Base-by-base conservation (phyloP, 2,888 invertebrate genomes). In the Melangyna quadrimaculata region DNA sequence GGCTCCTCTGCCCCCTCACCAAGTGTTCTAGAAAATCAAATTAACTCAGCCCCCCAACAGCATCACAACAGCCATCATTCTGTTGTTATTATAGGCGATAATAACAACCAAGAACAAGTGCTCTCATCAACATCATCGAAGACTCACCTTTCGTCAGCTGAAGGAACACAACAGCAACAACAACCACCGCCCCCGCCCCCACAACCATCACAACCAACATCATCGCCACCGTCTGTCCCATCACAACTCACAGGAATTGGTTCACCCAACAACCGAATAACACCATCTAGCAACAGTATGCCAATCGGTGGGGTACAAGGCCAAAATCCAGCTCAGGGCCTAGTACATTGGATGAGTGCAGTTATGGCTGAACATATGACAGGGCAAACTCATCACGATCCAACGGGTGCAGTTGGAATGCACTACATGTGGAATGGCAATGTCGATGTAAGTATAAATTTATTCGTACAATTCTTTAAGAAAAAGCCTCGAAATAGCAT, bases 321-420 rank as follows among this genome's bases (percentile, higher is more conserved):
- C 90, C 94, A 94, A 92, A 94, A 94, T 92, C 94, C 95, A 88
- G 94, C 95, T 63, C 96, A 96, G 90, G 96, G 96, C 83, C 94
- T 97, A 91, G 97, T 97, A 91, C 98, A 98, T 94, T 98, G 98
- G 98, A 97, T 98, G 97, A 97, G 97, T 91, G 92, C 92, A 45
- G 97, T 98, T 90, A 98, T 98, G 98, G 97, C 98, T 81, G 98
- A 98, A 91, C 97, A 98, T 92, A 97, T 97, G 95, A 97, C 97
- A 92, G 92, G 92, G 0, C 95, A 95, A 81, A 95, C 95, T 88
- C 96, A 96, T 89, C 96, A 96, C 90, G 93, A 92, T 90, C 92
- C 93, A 69, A 90, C 92, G 14, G 91, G 91, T 32, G 91, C 92
- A 27, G 92, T 92, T 74, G 92, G 91, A 72, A 92, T 92, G 93